Base-by-base conservation (phyloP, 2,888 invertebrate species). In the Brachyptera putata region DNA sequence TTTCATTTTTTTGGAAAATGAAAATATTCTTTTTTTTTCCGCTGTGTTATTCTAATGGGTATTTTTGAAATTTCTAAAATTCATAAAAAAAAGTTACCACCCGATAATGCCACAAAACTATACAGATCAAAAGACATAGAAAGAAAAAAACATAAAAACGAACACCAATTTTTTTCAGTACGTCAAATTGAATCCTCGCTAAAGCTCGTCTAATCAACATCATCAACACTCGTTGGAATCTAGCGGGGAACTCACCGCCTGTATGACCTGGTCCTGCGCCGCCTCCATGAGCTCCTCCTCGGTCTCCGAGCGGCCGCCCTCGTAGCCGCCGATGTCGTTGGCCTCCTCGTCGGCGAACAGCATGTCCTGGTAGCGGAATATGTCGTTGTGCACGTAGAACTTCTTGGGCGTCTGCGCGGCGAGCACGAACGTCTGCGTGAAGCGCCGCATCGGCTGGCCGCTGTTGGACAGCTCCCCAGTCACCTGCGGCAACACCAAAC, bases 351-450 rank as follows among this genome's bases (percentile, higher is more conserved):
- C 53, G 36, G 16, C 18, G 36, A 34, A 53, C 18, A 53, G 34
- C 53, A 53, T 34, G 53, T 53, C 53, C 71, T 96, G 96, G 77
- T 97, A 98, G 66, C 96, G 90, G 79, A 98, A 98, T 76, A 98
- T 97, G 78, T 98, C 97, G 77, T 98, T 98, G 77, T 95, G 95
- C 63, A 98, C 97, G 75, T 97, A 98, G 80, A 95, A 98, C 79
- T 95, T 95, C 80, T 95, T 96, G 62, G 96, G 95, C 61, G 92
- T 89, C 78, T 96, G 95, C 63, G 94, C 89, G 64, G 93, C 96
- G 74, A 98, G 79, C 61, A 98, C 96, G 79, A 98, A 94, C 0
- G 97, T 97, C 80, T 98, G 97, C 74, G 96, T 95, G 79, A 98
- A 98, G 61, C 96, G 89, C 22, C 97, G 85, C 95, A 96, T 95